Base-by-base conservation (phyloP, 2,888 invertebrate species). In the Andrena chrysosceles region DNA sequence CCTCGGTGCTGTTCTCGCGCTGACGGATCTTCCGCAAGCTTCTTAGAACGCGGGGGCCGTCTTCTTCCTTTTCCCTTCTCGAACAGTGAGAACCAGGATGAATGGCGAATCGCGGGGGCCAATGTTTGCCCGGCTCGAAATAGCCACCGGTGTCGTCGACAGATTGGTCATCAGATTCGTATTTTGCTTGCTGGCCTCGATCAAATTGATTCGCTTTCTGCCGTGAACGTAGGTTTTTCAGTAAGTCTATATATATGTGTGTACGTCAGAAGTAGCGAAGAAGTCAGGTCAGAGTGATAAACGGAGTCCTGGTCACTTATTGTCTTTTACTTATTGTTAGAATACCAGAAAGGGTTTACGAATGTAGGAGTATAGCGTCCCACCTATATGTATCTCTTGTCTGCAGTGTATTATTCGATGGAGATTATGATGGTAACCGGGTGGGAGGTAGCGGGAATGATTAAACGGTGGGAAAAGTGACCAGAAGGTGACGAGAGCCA, bases 61-160 rank as follows among this genome's bases (percentile, higher is more conserved):
- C 23, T 20, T 4, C 31, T 49, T 20, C 31, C 6, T 33, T 13
- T 20, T 62, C 29, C 20, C 3, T n/a, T 26, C 8, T 8, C 56
- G 26, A 35, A 3, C 67, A 52, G 35, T 33, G 23, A 52, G 35
- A 52, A 16, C 33, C 35, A 35, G 35, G 64, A 70, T 42, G 26
- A 26, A 69, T 52, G 49, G 31, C 49, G 69, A 35, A 42, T 42
- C 63, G 42, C 69, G 33, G 69, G 42, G 35, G 59, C 69, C 69
- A 69, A 59, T 59, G 69, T 69, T 69, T 69, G 69, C 42, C 56
- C 54, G 69, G n/a, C 56, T 42, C 20, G 64, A 69, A 76, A 76
- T 70, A 70, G 35, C 70, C 42, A 1, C 8, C 26, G 70, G 63
- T 76, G 63, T 69, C 69, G 35, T 26, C 63, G 5, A 31, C 56